Evolutionary conservation across 2,888 invertebrate species (phyloP), one percentile per base, ranked within the genome.

Genomic region (Spicauda simplicius): DNA sequence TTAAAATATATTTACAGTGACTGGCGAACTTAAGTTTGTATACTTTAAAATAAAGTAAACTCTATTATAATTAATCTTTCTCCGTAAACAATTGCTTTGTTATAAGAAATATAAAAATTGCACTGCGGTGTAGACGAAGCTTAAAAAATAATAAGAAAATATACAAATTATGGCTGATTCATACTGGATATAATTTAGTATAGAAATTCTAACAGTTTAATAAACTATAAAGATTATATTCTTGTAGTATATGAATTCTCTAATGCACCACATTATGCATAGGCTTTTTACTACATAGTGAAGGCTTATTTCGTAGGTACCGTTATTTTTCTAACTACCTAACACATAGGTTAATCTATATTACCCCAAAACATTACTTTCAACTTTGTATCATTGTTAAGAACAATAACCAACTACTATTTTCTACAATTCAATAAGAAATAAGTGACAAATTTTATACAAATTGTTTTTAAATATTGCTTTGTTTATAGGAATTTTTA

Each of bases 271-370:
- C 78, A 76, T 76, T 76, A 78, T 58, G 58, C 58, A 53, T 87
- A 88, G 83, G 84, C 83, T 83, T 77, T 82, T 82, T 83, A 85
- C 78, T 75, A 80, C 74, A 81, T 64, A 77, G 66, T 82, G 78
- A 90, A 92, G 86, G 89, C 86, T 86, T 84, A 83, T 80, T 83
- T 79, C 81, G 82, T 89, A 89, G 90, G 88, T 91, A 90, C 90
- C 84, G 84, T 85, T 84, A 76, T 77, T 55, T 63, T 37, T 48
- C 55, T 62, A 54, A 54, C 55, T 55, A 55, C 11, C 25, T 33
- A 56, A 50, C n/a, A 59, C 25, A 59, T 59, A 7, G n/a, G 20
- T 59, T 58, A 20, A 20, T 48, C 45, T 59, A 48, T n/a, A 48
- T 45, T 58, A 59, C 30, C 30, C 16, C 48, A 48, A 30, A 59